Base-by-base conservation (phyloP, 1,140 invertebrate species). In the Drosophila biarmipes region DNA sequence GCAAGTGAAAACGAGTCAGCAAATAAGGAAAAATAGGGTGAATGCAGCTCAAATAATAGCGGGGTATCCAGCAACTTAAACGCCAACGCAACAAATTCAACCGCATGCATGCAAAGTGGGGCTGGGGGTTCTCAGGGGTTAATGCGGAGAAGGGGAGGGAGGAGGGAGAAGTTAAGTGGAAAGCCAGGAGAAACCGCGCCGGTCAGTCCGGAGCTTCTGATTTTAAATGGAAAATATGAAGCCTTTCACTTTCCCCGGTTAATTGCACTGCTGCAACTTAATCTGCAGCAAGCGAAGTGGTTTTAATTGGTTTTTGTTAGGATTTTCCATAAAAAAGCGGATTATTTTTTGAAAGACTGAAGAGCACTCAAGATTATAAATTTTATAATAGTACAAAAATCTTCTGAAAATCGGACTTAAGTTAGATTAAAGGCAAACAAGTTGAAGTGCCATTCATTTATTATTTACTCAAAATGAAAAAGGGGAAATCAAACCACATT, bases 91-190 rank as follows among this genome's bases (percentile, higher is more conserved):
- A 29, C 21, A 66, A 49, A 46, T 51, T 24, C 35, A 72, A 51
- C 51, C 72, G 52, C 52, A 56, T 73, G 63, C 78, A 81, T 81
- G 66, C 53, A 69, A 56, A 31, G 38, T 31, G 31, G 27, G 11
- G 21, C 21, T 49, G 31, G 14, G 48, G 6, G 17, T 55, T 57
- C 49, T 49, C 6, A 12, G 17, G 34, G 21, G 24, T 38, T 48
- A 53, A 46, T 34, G 34, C 8, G 12, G 11, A 21, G 53, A 24
- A 34, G 29, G 29, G 17, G 17, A 4, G 15, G 24, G 38, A 11
- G 24, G 53, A 34, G 34, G 5, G 43, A 17, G 57, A 49, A 17
- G 24, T 35, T 19, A 55, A 10, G 17, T 11, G 21, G 35, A 58
- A 58, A 58, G 43, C 53, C 17, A 45, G 31, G 19, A 24, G 7